Evolutionary conservation across 2,797 vertebrate genomes (phyloP).

Genomic region (Clamator glandarius): DNA sequence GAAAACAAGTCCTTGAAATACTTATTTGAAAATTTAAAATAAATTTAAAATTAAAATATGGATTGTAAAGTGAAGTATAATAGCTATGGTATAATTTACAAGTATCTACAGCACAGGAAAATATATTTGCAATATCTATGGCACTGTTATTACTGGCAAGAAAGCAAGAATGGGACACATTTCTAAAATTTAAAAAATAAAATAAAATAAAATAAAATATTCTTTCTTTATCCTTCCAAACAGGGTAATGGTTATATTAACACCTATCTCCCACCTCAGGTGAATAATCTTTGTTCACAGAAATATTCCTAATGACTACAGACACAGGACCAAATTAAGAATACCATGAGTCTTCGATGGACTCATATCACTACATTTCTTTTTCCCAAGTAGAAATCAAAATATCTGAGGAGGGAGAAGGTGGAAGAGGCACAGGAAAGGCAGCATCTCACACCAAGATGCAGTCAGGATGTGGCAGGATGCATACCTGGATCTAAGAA

Average conservation of each 20-base stretch:
- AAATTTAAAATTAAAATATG: neutral
- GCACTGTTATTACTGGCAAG: neutral
- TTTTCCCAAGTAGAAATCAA: neutral
- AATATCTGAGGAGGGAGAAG: neutral
- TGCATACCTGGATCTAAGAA: neutral
- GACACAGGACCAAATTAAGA: neutral
- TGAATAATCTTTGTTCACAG: neutral
- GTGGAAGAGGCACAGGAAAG: neutral
- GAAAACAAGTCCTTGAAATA: neutral
- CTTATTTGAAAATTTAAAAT: neutral
- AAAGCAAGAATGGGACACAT: neutral
- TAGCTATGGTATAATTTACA: neutral
- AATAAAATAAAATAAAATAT: neutral
- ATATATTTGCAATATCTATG: neutral
- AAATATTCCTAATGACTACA: neutral
- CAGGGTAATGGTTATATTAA: neutral
- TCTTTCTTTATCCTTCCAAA: neutral
- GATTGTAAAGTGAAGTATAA: neutral
- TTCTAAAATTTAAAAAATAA: neutral
- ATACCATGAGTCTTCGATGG: accelerated
- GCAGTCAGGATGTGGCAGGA: neutral
- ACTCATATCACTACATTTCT: neutral
- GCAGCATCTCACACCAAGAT: neutral
- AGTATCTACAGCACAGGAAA: neutral
- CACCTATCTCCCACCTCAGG: accelerated